Evolutionary conservation across 2,113 vertebrate genomes (phyloP), one percentile per base, ranked within the genome.

Genomic region (Podiceps cristatus): DNA sequence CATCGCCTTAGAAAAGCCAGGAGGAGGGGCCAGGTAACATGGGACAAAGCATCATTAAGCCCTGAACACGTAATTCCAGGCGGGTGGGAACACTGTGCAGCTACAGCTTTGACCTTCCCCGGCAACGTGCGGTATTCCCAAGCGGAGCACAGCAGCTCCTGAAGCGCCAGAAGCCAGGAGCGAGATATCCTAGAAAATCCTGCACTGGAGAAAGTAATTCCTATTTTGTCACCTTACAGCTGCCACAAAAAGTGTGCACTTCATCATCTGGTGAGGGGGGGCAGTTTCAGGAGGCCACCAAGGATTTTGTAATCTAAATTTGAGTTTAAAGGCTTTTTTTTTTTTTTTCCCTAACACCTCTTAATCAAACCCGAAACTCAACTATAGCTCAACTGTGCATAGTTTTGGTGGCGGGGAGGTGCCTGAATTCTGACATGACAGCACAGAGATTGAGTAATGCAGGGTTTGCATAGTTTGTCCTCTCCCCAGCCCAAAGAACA

Each of bases 391-490:
- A 37, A 1, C 13, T 45, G 45, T 55, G 25, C 27, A 52, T 2
- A 52, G 10, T 91, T 56, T 33, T 86, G 73, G 62, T 60, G 63
- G 69, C 50, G 35, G 64, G 20, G 22, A 60, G 10, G 9, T 27
- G 10, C 66, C 68, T 35, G 4, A 42, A 25, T 69, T 59, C 5
- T 19, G 59, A 84, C 66, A 37, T 18, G 60, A 78, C 18, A 93
- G 80, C 77, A 63, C 49, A 93, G 72, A 85, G 81, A 67, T 74
- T 55, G 77, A 31, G 49, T 60, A 67, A 78, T 64, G 45, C 49
- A 96, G 86, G 45, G 72, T 96, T 96, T 98, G 97, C 88, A 97
- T 91, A 85, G 56, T 69, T 71, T 90, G 59, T 96, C 91, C 78
- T 58, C 72, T 91, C 80, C 67, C 86, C 37, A 96, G 44, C 80